phyloP scores from a whole-genome alignment of 2,888 invertebrate genomes.

The Listrodromus nycthemerus region DNA sequence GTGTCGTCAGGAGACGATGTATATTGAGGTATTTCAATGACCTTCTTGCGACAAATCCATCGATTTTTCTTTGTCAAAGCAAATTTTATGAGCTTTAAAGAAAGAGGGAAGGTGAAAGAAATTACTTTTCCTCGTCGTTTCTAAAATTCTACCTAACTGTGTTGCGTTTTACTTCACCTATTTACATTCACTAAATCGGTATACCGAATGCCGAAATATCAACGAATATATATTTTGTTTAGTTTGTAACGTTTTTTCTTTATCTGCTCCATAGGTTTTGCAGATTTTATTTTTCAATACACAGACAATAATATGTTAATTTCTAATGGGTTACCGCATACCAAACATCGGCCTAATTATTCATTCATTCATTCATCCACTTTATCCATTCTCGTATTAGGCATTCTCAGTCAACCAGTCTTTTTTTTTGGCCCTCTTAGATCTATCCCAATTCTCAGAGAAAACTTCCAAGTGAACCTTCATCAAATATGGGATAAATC shows the following conservation, averaged over 20 bases:
- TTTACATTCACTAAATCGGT: too few species aligned
- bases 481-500: too few species aligned
- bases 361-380: too few species aligned
- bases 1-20: background rate
- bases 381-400: background rate
- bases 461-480: too few species aligned
- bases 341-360: background rate
- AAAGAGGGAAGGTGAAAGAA: background rate
- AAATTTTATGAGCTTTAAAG: background rate
- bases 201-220: too few species aligned
- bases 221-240: too few species aligned
- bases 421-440: too few species aligned
- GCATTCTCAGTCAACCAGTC: too few species aligned
- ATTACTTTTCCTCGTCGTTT: background rate
- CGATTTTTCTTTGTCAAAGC: background rate
- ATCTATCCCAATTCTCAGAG: too few species aligned
- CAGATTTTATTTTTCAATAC: background rate
- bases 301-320: background rate
- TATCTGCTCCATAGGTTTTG: too few species aligned
- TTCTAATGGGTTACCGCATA: background rate
- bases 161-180: too few species aligned
- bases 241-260: too few species aligned
- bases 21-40: background rate
- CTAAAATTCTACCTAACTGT: background rate
- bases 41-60: background rate